phyloP scores from a whole-genome alignment of 2,113 vertebrate species.

The Sapajus apella region DNA sequence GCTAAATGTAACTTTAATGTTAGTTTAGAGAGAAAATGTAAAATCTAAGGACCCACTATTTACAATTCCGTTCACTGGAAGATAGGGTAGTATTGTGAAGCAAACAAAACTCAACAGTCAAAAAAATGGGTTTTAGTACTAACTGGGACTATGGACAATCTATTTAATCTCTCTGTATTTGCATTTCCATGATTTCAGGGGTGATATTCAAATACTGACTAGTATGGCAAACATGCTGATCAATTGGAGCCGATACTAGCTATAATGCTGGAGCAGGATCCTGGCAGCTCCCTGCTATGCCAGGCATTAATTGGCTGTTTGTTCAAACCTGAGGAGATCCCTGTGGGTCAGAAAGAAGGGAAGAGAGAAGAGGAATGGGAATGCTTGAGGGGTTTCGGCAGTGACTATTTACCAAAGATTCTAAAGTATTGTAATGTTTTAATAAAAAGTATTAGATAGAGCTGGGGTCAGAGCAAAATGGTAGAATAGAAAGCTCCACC shows the following conservation, averaged over 20 bases:
- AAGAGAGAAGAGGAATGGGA: neutral
- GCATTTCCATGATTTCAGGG: neutral
- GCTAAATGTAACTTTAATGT: neutral
- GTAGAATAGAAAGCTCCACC: too few relatives aligned
- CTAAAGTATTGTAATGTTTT: slow-evolving; percentile 17
- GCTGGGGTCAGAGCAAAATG: too few relatives aligned
- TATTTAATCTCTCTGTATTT: neutral
- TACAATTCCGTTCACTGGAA: neutral
- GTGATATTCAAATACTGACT: neutral
- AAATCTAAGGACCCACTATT: neutral
- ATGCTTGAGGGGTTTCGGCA: neutral
- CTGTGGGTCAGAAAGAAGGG: too few relatives aligned
- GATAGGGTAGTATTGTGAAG: neutral
- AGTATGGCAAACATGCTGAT: neutral
- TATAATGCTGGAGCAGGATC: neutral
- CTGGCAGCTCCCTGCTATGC: neutral
- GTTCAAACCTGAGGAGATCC: neutral
- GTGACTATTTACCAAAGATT: neutral
- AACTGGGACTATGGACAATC: neutral
- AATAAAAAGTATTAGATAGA: neutral
- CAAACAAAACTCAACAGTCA: neutral
- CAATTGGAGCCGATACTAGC: neutral
- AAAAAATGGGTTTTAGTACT: neutral
- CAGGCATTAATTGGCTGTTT: neutral
- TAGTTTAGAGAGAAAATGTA: slow-evolving; percentile 3